Conservation (phyloP, 2,113 vertebrate genomes). For the Caretta caretta region DNA sequence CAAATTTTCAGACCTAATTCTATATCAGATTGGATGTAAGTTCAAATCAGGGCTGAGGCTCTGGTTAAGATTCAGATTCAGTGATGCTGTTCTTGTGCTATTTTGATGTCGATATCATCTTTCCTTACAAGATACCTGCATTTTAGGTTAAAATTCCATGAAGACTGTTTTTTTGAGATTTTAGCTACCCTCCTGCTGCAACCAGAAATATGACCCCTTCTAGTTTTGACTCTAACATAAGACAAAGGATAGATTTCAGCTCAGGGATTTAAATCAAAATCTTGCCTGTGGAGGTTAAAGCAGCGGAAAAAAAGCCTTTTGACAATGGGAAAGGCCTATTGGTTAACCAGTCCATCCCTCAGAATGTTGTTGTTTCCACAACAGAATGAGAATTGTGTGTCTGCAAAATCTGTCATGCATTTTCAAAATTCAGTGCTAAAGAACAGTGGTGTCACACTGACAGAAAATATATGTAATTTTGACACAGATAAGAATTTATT, state of each 20-base stretch:
- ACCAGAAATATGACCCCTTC: not conserved
- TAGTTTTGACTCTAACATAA: not conserved
- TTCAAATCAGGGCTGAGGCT: not conserved
- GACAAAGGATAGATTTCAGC: not conserved
- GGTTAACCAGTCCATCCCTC: not conserved
- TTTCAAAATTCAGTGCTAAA: conserved; percentile 18
- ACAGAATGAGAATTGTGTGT: not conserved
- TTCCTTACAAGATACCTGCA: not conserved
- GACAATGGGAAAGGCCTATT: not conserved
- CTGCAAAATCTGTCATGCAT: not conserved
- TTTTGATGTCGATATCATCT: not conserved
- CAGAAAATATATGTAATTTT: not conserved
- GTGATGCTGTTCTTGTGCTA: not conserved
- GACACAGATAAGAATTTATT: not conserved
- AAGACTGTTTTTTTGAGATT: not conserved
- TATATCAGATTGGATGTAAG: not conserved
- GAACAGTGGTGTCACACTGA: not conserved
- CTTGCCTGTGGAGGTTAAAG: not conserved
- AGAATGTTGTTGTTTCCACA: rapidly evolving
- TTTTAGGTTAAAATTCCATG: not conserved
- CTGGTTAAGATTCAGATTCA: not conserved
- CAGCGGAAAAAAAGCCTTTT: not conserved
- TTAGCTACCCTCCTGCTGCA: not conserved
- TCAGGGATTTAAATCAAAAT: not conserved
- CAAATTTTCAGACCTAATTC: not conserved